Percentiles rank a stretch among this genome's conserved stretches.
phyloP scores from a whole-genome alignment of 2,113 vertebrate species.

The Ictalurus punctatus region DNA sequence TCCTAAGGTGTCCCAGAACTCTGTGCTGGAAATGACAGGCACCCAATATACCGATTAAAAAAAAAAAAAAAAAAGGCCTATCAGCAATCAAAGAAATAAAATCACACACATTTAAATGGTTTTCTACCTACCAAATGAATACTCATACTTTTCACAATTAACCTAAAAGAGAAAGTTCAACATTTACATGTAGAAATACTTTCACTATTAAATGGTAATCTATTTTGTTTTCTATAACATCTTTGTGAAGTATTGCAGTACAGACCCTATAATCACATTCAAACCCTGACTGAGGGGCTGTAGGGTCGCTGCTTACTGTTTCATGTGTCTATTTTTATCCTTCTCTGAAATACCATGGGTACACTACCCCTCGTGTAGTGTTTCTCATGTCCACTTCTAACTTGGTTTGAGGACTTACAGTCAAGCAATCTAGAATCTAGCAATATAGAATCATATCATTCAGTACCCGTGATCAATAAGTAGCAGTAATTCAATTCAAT shows the following conservation, averaged over 20 bases:
- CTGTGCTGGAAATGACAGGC: neutral
- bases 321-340: slow-evolving; percentile 66
- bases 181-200: neutral
- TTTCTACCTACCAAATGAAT: neutral
- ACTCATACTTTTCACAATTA: neutral
- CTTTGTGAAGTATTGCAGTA: neutral
- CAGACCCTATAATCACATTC: neutral
- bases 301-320: slow-evolving; percentile 8
- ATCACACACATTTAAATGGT: neutral
- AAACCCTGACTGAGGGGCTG: slow-evolving; percentile 21
- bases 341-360: slow-evolving; percentile 53
- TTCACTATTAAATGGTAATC: neutral
- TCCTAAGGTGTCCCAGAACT: no score
- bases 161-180: neutral
- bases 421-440: neutral
- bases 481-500: no score
- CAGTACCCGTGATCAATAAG: neutral
- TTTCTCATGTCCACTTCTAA: slow-evolving; percentile 7
- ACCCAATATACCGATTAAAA: neutral
- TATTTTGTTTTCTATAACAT: neutral
- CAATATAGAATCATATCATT: neutral
- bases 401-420: neutral
- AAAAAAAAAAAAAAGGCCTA: neutral
- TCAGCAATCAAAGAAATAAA: neutral
- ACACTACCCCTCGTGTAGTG: slow-evolving; percentile 14